Conservation (phyloP, 2,113 vertebrate genomes). For the Platichthys stellatus region DNA sequence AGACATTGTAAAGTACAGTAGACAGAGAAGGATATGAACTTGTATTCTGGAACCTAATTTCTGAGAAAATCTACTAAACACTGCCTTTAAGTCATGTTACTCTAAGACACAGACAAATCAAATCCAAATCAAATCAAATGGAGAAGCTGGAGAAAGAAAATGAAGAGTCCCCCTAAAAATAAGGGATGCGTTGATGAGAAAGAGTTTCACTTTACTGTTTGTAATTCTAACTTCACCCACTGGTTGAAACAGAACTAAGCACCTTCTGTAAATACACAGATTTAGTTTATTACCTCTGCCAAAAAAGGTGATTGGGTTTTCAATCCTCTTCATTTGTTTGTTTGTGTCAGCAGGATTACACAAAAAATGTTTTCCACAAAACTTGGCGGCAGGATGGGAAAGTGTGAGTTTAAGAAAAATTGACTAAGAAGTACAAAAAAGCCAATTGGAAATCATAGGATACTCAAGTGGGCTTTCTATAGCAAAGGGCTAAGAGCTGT, state of each 20-base stretch:
- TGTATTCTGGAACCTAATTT: slow-evolving; percentile 75
- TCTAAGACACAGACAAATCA: slow-evolving; percentile 66
- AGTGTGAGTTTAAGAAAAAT: slow-evolving; percentile 30
- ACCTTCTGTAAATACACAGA: slow-evolving; percentile 26
- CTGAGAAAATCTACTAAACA: slow-evolving; percentile 69
- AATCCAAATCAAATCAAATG: too few species aligned
- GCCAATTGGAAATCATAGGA: slow-evolving; percentile 60
- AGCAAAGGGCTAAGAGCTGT: slow-evolving; percentile 9
- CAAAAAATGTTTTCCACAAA: too few species aligned
- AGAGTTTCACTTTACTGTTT: slow-evolving; percentile 32
- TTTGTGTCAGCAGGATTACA: not conserved
- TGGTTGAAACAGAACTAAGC: slow-evolving; percentile 21
- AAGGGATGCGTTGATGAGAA: slow-evolving; percentile 46
- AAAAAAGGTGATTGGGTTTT: too few species aligned
- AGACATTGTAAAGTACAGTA: slow-evolving; percentile 66
- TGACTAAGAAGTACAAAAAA: slow-evolving; percentile 19
- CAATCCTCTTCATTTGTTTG: not conserved
- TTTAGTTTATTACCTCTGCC: slow-evolving; percentile 9
- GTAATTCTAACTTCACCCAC: not conserved
- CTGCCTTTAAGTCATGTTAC: slow-evolving; percentile 54
- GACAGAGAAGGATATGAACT: slow-evolving; percentile 55
- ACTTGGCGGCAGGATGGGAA: not conserved
- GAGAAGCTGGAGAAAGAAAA: slow-evolving; percentile 64
- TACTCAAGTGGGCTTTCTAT: slow-evolving; percentile 26
- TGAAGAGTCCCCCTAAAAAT: slow-evolving; percentile 44